Percentiles rank a stretch among this genome's conserved stretches.
Conservation (phyloP, 2,888 invertebrate species). For the Drepanosiphum platanoidis region DNA sequence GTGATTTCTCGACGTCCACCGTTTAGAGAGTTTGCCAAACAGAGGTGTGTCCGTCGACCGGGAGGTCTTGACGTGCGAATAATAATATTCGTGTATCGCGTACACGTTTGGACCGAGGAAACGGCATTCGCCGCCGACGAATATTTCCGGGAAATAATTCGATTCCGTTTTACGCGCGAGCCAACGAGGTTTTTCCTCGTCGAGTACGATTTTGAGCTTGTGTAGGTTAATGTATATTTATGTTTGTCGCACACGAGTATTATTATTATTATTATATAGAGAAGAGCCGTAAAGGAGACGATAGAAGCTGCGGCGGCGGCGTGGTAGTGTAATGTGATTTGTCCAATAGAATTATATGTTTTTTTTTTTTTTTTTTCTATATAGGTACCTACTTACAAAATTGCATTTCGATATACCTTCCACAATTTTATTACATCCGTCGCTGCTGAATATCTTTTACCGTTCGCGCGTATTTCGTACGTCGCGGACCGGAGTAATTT, state of each 20-base stretch:
- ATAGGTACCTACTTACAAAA: conserved; percentile 33
- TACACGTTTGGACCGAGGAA: neutral
- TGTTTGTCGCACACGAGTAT: neutral
- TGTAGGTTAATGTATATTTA: neutral
- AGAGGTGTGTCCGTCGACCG: no score
- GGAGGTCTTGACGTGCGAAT: no score
- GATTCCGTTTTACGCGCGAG: neutral
- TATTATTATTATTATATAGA: neutral
- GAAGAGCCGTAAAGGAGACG: neutral
- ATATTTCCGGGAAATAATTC: neutral
- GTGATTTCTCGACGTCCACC: no score
- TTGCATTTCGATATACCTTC: conserved; percentile 52
- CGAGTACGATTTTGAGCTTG: neutral
- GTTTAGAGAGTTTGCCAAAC: no score
- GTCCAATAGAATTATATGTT: conserved; percentile 36
- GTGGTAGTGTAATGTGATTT: conserved; percentile 32
- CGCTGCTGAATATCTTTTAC: conserved; percentile 19
- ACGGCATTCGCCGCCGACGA: neutral
- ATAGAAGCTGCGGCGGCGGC: neutral
- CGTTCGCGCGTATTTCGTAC: neutral
- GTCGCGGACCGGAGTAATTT: neutral
- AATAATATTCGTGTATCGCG: no score
- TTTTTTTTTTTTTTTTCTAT: conserved; percentile 14
- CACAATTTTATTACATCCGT: conserved; percentile 9
- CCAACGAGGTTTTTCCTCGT: neutral